These are phyloP conservation scores for Ceuthmochares aereus DNA, from an alignment of 2,113 vertebrate species.

Conservation along the genomic window DNA sequence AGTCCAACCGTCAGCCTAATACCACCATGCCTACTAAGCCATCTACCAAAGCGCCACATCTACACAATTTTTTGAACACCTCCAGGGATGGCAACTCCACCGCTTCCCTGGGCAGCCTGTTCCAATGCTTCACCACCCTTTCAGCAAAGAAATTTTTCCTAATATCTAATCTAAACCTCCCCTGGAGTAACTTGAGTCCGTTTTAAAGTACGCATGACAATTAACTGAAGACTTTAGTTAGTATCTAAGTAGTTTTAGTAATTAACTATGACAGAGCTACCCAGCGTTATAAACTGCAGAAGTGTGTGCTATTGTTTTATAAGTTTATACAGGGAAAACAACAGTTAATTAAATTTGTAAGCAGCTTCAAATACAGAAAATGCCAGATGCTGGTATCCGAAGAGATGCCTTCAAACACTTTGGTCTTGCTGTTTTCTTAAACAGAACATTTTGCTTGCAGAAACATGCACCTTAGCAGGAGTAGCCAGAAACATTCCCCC, in stretches of 20 bases:
- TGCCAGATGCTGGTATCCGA: background rate
- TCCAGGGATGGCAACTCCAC: too few species aligned
- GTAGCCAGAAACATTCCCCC: background rate
- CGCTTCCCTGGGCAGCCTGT: too few species aligned
- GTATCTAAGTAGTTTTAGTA: background rate
- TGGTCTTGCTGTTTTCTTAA: background rate
- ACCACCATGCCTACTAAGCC: too few species aligned
- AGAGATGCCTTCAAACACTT: background rate
- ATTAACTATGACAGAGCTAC: background rate
- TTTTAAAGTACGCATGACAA: background rate
- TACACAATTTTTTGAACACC: too few species aligned
- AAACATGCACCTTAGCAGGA: background rate
- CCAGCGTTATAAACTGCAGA: background rate
- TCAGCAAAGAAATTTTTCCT: too few species aligned
- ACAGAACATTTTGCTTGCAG: background rate
- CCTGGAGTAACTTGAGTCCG: too few species aligned
- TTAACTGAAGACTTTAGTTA: background rate
- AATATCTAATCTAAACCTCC: too few species aligned
- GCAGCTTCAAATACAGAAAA: background rate
- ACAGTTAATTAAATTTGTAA: background rate
- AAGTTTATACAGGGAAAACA: background rate
- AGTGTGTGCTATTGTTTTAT: background rate
- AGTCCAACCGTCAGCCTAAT: too few species aligned
- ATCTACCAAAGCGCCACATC: too few species aligned
- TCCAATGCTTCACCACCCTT: too few species aligned